A percentile compares a stretch with the other conserved stretches of the same genome.
Conservation (phyloP, 2,113 vertebrate genomes). For the Cottus gobio region DNA sequence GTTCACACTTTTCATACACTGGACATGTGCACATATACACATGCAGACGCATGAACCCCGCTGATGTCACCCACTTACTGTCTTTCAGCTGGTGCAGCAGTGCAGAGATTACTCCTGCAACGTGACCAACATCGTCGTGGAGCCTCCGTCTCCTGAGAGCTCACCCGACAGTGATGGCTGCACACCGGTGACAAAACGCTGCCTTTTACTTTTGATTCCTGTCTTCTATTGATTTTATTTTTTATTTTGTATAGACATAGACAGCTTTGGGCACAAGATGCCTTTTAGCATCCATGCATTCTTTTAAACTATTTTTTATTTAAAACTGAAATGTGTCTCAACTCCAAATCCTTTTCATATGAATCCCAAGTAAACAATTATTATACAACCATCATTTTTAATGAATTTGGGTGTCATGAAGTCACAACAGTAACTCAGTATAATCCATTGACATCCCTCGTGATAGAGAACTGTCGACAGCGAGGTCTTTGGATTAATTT, state of each 20-base stretch:
- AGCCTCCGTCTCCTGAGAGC: constrained; percentile 72
- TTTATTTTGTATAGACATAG: not conserved
- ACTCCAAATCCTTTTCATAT: not conserved
- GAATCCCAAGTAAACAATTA: not conserved
- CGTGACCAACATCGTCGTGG: constrained; percentile 71
- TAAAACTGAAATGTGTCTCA: not conserved
- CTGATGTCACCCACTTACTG: not conserved
- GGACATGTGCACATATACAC: not conserved
- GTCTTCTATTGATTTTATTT: not conserved
- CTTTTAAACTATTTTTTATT: too few species aligned
- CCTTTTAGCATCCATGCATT: not conserved
- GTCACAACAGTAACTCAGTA: not conserved
- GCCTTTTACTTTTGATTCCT: not conserved
- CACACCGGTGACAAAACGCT: constrained; percentile 74
- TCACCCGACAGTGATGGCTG: constrained; percentile 75
- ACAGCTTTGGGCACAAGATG: not conserved
- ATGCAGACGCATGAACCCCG: not conserved
- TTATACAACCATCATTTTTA: not conserved
- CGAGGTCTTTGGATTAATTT: not conserved
- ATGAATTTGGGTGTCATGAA: too few species aligned
- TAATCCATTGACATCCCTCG: not conserved
- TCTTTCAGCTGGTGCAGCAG: constrained; percentile 65
- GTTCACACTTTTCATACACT: not conserved
- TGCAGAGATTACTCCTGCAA: constrained; percentile 74
- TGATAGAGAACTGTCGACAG: not conserved